A percentile compares a stretch with the other conserved stretches of the same genome.
phyloP scores from a whole-genome alignment of 2,888 invertebrate species.

The Leptinotarsa haldemani region DNA sequence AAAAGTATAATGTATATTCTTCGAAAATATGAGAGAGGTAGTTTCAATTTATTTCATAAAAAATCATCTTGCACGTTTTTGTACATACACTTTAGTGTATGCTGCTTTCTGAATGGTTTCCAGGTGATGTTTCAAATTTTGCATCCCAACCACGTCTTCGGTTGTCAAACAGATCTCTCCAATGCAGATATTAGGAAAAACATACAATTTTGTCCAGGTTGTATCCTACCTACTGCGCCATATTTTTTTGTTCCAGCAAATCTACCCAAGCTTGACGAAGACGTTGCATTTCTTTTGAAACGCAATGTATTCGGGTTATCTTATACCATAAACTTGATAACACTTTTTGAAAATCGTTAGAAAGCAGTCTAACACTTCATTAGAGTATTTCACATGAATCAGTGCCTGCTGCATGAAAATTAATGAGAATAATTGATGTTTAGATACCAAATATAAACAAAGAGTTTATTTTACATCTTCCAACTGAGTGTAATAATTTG shows the following conservation, averaged over 20 bases:
- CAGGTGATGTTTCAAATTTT: background rate
- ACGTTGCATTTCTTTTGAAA: too few species aligned
- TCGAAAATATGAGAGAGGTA: background rate
- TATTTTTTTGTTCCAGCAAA: too few species aligned
- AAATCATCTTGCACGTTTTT: constrained; percentile 6
- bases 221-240: too few species aligned
- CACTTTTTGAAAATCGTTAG: background rate
- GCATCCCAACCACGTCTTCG: too few species aligned
- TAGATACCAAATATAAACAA: background rate
- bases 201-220: too few species aligned
- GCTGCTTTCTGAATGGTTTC: background rate
- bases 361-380: background rate
- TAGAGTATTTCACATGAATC: constrained; percentile 55
- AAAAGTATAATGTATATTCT: constrained; percentile 22
- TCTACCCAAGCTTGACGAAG: too few species aligned
- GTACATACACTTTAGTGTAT: background rate
- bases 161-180: too few species aligned
- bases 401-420: constrained; percentile 56
- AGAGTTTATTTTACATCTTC: background rate
- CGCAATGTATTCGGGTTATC: background rate
- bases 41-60: background rate
- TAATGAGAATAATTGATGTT: constrained; percentile 4
- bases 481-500: background rate
- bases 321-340: background rate
- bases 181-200: too few species aligned